Base-by-base conservation (phyloP, 1,140 invertebrate species). In the Ips nitidus region DNA sequence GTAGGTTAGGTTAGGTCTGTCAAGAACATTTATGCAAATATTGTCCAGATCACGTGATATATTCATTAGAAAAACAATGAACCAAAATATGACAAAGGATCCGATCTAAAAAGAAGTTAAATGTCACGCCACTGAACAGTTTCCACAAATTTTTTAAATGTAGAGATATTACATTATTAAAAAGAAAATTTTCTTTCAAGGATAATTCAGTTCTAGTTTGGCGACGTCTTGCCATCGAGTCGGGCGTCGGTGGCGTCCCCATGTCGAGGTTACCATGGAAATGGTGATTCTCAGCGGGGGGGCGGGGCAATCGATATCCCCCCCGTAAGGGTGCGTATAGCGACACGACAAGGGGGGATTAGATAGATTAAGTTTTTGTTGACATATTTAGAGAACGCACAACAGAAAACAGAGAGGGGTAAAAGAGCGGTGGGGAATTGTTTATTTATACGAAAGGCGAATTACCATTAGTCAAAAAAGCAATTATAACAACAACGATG, bases 241-340 rank as follows among this genome's bases (percentile, higher is more conserved):
- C 69, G 52, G 61, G 65, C 67, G 73, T 60, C 60, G 67, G 60
- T 53, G 61, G 76, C 73, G 76, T 74, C 74, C 77, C 76, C 73
- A 74, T 76, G 79, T 78, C 77, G 78, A 71, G 73, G 79, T 80
- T 71, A 77, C 79, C 79, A 80, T 80, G 78, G 74, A 66, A 58
- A 66, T 72, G 77, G 79, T 76, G 63, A 37, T 41, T 74, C 77
- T 55, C 76, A 77, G 75, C 77, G 39, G 70, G 76, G 78, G 75
- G 76, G 79, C 77, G 78, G 75, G 74, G 77, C 79, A 80, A 80
- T 80, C 79, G 79, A 80, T 80, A 80, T 74, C 72, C 75, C 75
- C 76, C 77, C 73, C 70, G 56, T 63, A n/a, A 60, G 69, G 69
- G 60, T 70, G 69, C 69, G 69, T 70, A 59, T 50, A 59, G 66